These are phyloP conservation scores for Cremastobaeus sp. DNA, from an alignment of 2,888 invertebrate species.

Conservation along the genomic window DNA sequence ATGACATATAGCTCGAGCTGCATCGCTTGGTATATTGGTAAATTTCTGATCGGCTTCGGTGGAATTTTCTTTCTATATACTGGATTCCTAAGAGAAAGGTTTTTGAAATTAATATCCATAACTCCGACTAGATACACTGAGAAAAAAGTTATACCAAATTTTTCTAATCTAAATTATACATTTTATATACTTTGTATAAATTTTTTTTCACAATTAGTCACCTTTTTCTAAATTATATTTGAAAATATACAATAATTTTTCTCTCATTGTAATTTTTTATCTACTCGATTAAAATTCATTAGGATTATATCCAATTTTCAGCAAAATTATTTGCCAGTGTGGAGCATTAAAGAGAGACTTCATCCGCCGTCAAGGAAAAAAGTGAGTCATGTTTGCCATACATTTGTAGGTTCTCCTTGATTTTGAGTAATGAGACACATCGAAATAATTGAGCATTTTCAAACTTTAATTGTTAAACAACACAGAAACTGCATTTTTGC, in stretches of 20 bases:
- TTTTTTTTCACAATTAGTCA: too few relatives aligned
- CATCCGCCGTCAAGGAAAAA: slow-evolving; percentile 57
- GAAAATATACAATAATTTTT: too few relatives aligned
- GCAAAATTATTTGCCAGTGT: slow-evolving; percentile 56
- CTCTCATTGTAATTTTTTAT: too few relatives aligned
- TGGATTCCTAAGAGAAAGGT: slow-evolving; percentile 70
- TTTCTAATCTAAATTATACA: too few relatives aligned
- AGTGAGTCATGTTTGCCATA: slow-evolving; percentile 65
- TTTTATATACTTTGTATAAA: too few relatives aligned
- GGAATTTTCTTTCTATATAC: slow-evolving; percentile 70
- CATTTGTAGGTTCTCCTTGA: slow-evolving; percentile 40
- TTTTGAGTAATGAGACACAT: slow-evolving; percentile 11
- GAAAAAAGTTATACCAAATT: background rate
- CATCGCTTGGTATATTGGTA: slow-evolving; percentile 72
- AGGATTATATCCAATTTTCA: slow-evolving; percentile 13
- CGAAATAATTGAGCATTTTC: background rate
- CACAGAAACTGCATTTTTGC: background rate
- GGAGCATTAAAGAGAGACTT: slow-evolving; percentile 59
- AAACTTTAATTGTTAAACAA: too few relatives aligned
- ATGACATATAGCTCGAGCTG: slow-evolving; percentile 70
- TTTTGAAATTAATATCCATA: background rate
- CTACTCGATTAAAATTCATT: too few relatives aligned
- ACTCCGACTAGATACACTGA: background rate
- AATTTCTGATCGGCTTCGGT: slow-evolving; percentile 71
- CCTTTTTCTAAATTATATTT: too few relatives aligned